These are phyloP conservation scores for Dryas iulia DNA, from an alignment of 1,140 invertebrate species.

Conservation along the genomic window DNA sequence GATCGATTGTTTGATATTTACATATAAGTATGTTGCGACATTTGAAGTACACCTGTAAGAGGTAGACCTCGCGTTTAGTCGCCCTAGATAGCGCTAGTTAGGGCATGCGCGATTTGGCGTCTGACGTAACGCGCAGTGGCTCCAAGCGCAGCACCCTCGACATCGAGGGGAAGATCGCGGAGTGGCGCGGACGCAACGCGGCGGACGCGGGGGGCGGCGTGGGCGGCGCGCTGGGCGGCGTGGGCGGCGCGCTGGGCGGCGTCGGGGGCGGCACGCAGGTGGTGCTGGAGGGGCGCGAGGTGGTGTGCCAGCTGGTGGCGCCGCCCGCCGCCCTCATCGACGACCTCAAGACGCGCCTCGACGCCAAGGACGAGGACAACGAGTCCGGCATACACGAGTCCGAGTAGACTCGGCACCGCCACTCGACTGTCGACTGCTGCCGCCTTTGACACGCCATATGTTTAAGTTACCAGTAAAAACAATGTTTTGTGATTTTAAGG, in stretches of 20 bases:
- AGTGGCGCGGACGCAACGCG: conserved; percentile 56
- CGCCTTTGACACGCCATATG: no score
- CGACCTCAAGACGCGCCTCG: conserved; percentile 67
- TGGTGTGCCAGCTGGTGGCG: conserved; percentile 57
- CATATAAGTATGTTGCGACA: no score
- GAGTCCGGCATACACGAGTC: conserved; percentile 73
- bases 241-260: conserved; percentile 14
- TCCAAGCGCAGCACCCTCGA: conserved; percentile 74
- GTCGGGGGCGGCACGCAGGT: conserved; percentile 41
- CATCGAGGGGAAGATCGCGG: conserved; percentile 74
- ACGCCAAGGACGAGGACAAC: conserved; percentile 70
- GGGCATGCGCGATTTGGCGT: conserved; percentile 22
- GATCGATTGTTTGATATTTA: no score
- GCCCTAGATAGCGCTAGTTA: not conserved
- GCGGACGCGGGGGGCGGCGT: conserved; percentile 18
- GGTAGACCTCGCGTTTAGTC: not conserved
- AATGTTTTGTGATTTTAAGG: no score
- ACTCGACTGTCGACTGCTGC: no score
- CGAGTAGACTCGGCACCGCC: conserved; percentile 53
- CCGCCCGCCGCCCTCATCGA: conserved; percentile 63
- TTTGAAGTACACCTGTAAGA: not conserved
- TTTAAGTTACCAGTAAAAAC: not conserved
- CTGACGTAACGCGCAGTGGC: conserved; percentile 44
- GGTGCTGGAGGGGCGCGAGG: conserved; percentile 53
- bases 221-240: conserved; percentile 16